Conservation (phyloP, 2,113 vertebrate genomes). For the Balaeniceps rex region DNA sequence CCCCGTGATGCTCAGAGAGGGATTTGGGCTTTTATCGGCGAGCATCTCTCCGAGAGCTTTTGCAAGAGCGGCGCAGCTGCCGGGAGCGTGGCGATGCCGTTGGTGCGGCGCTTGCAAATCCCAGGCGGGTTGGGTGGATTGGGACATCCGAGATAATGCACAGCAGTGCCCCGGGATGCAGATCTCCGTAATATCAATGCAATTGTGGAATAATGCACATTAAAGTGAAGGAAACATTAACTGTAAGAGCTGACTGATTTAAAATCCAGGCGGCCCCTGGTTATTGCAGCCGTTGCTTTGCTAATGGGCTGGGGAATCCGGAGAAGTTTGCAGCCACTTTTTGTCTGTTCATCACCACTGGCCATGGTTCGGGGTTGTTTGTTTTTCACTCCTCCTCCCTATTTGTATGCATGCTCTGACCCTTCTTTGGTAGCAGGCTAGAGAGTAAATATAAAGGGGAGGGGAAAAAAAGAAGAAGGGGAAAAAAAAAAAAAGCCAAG, state of each 20-base stretch:
- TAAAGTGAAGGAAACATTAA: not conserved
- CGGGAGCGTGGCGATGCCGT: fast-evolving
- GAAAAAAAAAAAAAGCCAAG: not conserved
- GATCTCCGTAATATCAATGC: fast-evolving
- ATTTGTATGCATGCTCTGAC: slow-evolving; percentile 70
- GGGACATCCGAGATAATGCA: not conserved
- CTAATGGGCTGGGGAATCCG: not conserved
- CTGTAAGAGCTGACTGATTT: not conserved
- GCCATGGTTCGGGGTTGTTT: not conserved
- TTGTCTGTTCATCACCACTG: not conserved
- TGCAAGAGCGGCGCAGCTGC: not conserved
- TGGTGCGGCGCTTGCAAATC: fast-evolving
- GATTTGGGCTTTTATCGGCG: not conserved
- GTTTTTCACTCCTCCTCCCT: not conserved
- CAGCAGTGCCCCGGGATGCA: not conserved
- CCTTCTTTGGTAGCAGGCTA: slow-evolving; percentile 58
- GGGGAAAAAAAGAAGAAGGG: not conserved
- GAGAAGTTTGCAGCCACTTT: not conserved
- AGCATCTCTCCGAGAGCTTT: not conserved
- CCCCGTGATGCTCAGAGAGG: not conserved
- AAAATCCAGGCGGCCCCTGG: not conserved
- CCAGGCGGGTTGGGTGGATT: not conserved
- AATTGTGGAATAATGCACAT: not conserved
- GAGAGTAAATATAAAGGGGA: slow-evolving; percentile 71
- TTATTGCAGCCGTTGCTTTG: not conserved